Evolutionary conservation across 2,797 vertebrate species (phyloP), one percentile per base, ranked within the genome.

Genomic region (Chaenodraco wilsoni): DNA sequence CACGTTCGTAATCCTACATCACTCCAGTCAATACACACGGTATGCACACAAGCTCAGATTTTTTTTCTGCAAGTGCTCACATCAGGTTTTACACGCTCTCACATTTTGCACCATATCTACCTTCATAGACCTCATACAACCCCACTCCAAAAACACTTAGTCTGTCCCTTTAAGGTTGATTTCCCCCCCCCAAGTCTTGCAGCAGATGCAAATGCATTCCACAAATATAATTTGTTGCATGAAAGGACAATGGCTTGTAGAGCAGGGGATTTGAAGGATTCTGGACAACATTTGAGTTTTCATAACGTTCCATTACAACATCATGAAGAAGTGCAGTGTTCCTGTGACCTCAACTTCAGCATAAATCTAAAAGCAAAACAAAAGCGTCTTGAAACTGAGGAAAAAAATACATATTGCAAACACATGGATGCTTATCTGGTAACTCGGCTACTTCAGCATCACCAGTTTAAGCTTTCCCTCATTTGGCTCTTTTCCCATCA

Each of bases 291-390:
- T 81, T 56, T 23, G 62, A 75, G 78, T 83, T 85, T 48, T 72
- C 41, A 64, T 69, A 85, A 85, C 44, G 82, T 90, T 90, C 81
- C 86, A 90, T 90, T 87, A 87, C 75, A 33, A 48, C 86, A 90
- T 70, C 31, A 14, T 60, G 62, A 79, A 69, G 51, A 72, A 69
- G 49, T 65, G 61, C 59, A 61, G 67, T 9, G 8, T 67, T 79
- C 62, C 15, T 73, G 59, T 55, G 66, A 74, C 60, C 70, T 60
- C 33, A 61, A 56, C 55, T 71, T 65, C 19, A 81, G 58, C 57
- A 64, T 27, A 33, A 80, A 70, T 69, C 56, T 17, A 21, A 52
- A 60, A 49, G 63, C 3, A 56, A 67, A 88, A 87, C 56, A 61
- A 85, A 83, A 78, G 67, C 54, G 44, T 60, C 45, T 31, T 12